Conservation (phyloP, 1,140 invertebrate genomes). For the Drosophila cardini region DNA sequence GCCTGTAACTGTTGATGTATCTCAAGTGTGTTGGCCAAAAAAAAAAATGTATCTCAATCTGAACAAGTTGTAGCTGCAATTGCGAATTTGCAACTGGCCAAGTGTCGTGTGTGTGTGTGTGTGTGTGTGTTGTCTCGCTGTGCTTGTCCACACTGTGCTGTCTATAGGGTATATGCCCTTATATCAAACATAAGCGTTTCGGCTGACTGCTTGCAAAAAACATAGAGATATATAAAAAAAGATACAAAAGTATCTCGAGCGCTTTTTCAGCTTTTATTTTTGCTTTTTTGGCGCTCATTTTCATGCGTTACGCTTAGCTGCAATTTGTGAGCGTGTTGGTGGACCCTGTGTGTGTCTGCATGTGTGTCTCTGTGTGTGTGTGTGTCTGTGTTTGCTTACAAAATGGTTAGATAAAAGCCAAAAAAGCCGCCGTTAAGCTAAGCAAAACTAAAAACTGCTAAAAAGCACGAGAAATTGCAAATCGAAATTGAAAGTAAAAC, state of each 20-base stretch:
- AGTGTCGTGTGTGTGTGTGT: conserved; percentile 30
- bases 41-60: conserved; percentile 27
- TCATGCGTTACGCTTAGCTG: conserved; percentile 75
- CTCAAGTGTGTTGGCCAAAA: conserved; percentile 22
- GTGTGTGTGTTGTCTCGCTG: conserved; percentile 6
- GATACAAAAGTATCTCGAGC: conserved; percentile 62
- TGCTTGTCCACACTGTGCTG: conserved; percentile 39
- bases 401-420: conserved; percentile 72
- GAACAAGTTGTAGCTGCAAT: conserved; percentile 1
- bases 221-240: conserved; percentile 38
- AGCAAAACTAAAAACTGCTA: conserved; percentile 55
- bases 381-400: conserved; percentile 59
- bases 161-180: conserved; percentile 33
- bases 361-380: conserved; percentile 27
- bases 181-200: conserved; percentile 63
- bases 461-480: conserved; percentile 30
- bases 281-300: conserved; percentile 47
- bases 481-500: conserved; percentile 58
- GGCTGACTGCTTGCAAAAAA: conserved; percentile 66
- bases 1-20: conserved; percentile 3
- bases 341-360: background rate
- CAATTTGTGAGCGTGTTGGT: conserved; percentile 15
- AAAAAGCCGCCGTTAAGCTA: conserved; percentile 32
- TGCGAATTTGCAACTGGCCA: conserved; percentile 20
- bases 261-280: conserved; percentile 16